Base-by-base conservation (phyloP, 2,113 vertebrate genomes). In the Planiliza haematocheilus region DNA sequence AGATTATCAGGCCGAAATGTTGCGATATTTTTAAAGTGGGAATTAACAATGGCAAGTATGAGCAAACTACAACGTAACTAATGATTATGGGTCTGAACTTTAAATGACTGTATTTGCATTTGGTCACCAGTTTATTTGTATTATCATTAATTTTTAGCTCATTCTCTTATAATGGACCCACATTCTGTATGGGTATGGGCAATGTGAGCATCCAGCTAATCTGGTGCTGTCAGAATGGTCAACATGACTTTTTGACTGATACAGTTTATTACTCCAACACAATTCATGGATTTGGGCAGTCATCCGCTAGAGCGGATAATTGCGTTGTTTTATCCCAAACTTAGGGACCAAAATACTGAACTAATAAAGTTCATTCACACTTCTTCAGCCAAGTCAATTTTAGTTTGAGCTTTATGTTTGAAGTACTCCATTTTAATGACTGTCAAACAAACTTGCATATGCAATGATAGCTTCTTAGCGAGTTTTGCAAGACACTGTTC, bases 281-380 rank as follows among this genome's bases (percentile, higher is more conserved):
- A 74, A 85, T 89, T 87, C 53, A 74, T 84, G 88, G 88, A 89
- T 89, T 87, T 91, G 85, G 77, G 83, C 86, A 86, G 77, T 69
- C 86, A 87, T 87, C 87, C 85, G 61, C 70, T 85, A 43, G 79
- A 84, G 82, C 79, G 59, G 80, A 69, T 90, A 91, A 90, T 91
- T 90, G 79, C 83, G 69, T 85, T 89, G 83, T 90, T 89, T 88
- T 72, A 88, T 89, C 79, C 87, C 79, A 65, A 89, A 85, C 81
- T 88, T 90, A 81, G 81, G 70, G 62, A 86, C 69, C 56, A 83
- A 88, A 89, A 86, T 83, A 80, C 46, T 36, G 70, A 84, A 80
- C 63, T 89, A 88, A 84, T 84, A 77, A 66, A 85, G 78, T 65
- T 74, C 57, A 77, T 69, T 65, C 63, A 74, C 72, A 76, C 66